Percentiles rank a stretch among this genome's conserved stretches.
Conservation (phyloP, 2,113 vertebrate genomes). For the Zapornia atra region DNA sequence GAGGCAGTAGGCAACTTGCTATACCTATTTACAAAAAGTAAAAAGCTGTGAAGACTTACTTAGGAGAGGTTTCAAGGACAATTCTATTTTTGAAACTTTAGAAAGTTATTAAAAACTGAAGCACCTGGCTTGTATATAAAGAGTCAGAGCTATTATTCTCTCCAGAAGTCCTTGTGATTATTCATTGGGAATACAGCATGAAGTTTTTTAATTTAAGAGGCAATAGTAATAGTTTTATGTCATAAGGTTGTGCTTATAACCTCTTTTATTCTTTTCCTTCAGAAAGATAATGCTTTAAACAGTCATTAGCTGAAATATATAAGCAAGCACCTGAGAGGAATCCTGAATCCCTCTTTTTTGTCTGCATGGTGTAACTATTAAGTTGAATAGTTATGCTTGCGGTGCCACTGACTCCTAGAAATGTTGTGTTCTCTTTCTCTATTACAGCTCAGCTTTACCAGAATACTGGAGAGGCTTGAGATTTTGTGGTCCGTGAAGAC, state of each 20-base stretch:
- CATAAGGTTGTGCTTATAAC: not conserved
- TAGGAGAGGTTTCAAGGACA: not conserved
- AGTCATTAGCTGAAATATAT: not conserved
- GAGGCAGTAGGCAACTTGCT: not conserved
- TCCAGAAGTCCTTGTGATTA: not conserved
- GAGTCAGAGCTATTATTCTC: not conserved
- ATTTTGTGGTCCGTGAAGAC: not conserved
- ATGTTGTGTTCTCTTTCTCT: not conserved
- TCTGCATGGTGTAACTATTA: not conserved
- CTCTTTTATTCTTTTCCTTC: not conserved
- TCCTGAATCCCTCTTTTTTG: not conserved
- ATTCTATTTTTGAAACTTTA: not conserved
- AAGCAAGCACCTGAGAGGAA: not conserved
- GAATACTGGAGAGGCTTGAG: not conserved
- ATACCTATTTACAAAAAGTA: not conserved
- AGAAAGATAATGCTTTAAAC: not conserved
- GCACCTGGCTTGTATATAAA: not conserved
- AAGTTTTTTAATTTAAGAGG: not conserved
- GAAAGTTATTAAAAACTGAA: not conserved
- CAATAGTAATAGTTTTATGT: not conserved
- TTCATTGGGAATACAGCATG: not conserved
- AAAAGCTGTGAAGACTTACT: not conserved
- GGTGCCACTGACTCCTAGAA: not conserved
- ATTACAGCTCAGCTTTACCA: not conserved
- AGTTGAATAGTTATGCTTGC: not conserved